phyloP scores from a whole-genome alignment of 2,113 vertebrate genomes.

The Glaucidium brasilianum region DNA sequence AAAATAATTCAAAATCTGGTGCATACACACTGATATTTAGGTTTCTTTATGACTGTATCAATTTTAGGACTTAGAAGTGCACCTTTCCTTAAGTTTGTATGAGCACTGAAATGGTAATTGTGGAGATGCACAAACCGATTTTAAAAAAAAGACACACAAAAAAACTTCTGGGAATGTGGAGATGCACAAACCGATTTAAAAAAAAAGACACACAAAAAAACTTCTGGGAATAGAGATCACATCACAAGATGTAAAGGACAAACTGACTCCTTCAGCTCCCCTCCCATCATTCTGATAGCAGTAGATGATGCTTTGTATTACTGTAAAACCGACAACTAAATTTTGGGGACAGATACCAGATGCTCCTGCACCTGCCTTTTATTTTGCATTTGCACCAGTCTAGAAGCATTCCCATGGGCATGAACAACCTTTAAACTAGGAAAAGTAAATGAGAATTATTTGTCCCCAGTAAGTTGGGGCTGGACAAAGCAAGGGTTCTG shows the following conservation, averaged over 20 bases:
- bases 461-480: background rate
- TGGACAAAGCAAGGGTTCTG: background rate
- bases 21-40: background rate
- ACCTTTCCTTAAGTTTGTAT: background rate
- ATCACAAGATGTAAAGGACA: fast-evolving
- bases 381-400: background rate
- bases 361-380: background rate
- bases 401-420: background rate
- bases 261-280: background rate
- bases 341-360: background rate
- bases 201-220: background rate
- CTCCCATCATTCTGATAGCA: background rate
- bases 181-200: no score
- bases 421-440: background rate
- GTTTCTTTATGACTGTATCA: background rate
- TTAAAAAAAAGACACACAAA: background rate
- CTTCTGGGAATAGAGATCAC: background rate
- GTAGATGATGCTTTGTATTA: background rate
- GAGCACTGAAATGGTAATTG: background rate
- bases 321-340: background rate
- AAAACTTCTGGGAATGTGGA: background rate
- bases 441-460: background rate
- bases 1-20: background rate
- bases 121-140: background rate
- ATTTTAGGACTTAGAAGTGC: background rate